Evolutionary conservation across 2,888 invertebrate genomes (phyloP).

Genomic region (Nezara viridula): DNA sequence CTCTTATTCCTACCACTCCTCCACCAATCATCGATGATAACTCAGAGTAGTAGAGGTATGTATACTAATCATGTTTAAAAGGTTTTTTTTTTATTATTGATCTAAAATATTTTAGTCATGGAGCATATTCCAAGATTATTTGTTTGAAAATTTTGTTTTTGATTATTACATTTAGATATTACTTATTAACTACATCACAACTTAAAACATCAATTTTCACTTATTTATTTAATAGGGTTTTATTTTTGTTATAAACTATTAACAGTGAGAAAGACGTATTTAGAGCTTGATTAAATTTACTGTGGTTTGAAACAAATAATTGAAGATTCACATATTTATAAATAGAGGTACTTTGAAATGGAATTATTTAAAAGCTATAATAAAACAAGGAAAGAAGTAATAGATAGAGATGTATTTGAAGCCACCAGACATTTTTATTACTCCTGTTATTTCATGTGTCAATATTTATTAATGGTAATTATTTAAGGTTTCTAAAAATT

Average conservation of each 20-base stretch:
- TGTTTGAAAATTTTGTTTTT: neutral
- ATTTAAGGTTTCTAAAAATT: neutral
- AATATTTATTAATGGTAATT: neutral
- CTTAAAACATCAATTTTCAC: neutral
- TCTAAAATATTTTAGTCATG: neutral
- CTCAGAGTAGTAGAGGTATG: slow-evolving; percentile 39
- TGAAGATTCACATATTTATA: neutral
- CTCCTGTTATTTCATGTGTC: no score
- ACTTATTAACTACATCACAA: neutral
- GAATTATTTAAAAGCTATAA: no score
- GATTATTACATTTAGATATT: no score
- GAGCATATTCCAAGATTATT: neutral
- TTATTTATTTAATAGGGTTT: neutral
- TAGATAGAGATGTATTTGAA: no score
- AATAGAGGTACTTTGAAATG: no score
- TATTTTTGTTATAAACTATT: neutral
- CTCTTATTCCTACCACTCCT: slow-evolving; percentile 55
- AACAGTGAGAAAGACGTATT: neutral
- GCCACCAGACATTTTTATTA: no score
- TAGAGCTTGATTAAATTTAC: neutral
- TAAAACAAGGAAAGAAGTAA: no score
- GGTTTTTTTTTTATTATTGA: neutral
- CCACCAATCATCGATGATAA: slow-evolving; percentile 51
- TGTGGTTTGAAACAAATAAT: neutral
- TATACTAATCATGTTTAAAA: neutral